Conservation (phyloP, 2,888 invertebrate species). For the Apoda limacodes region DNA sequence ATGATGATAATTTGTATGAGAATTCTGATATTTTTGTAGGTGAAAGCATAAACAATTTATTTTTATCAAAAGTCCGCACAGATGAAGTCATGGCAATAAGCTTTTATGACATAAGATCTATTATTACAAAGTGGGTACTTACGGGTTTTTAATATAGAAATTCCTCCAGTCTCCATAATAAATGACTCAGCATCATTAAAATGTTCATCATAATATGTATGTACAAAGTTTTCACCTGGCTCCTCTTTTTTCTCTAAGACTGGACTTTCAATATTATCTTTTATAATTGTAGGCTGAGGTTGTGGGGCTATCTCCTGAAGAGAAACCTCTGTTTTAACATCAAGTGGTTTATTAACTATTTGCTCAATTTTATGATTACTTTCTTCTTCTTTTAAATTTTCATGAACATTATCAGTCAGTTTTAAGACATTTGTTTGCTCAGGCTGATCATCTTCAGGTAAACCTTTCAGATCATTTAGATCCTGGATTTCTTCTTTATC, state of each 20-base stretch:
- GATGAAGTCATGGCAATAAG: too few relatives aligned
- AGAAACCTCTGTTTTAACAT: slow-evolving; percentile 13
- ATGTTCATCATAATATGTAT: slow-evolving; percentile 71
- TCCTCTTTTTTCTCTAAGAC: slow-evolving; percentile 33
- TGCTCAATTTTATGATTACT: neutral
- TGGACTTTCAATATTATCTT: neutral
- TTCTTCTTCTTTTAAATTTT: neutral
- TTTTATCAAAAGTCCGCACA: too few relatives aligned
- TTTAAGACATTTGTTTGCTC: too few relatives aligned
- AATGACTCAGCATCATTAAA: slow-evolving; percentile 85
- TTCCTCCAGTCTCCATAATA: slow-evolving; percentile 74
- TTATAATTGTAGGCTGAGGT: too few relatives aligned
- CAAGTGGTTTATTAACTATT: neutral
- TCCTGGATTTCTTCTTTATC: slow-evolving; percentile 22
- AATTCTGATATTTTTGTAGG: too few relatives aligned
- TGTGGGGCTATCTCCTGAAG: slow-evolving; percentile 8
- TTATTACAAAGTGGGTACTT: too few relatives aligned
- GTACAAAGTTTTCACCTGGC: slow-evolving; percentile 33
- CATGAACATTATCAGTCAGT: slow-evolving; percentile 20
- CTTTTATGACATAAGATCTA: too few relatives aligned
- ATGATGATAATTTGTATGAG: too few relatives aligned
- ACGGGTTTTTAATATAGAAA: slow-evolving; percentile 53
- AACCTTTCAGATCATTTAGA: neutral
- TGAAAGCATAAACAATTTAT: too few relatives aligned
- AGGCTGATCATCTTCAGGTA: slow-evolving; percentile 26